A percentile compares a stretch with the other conserved stretches of the same genome.
Conservation (phyloP, 2,113 vertebrate genomes). For the Gila orcuttii region DNA sequence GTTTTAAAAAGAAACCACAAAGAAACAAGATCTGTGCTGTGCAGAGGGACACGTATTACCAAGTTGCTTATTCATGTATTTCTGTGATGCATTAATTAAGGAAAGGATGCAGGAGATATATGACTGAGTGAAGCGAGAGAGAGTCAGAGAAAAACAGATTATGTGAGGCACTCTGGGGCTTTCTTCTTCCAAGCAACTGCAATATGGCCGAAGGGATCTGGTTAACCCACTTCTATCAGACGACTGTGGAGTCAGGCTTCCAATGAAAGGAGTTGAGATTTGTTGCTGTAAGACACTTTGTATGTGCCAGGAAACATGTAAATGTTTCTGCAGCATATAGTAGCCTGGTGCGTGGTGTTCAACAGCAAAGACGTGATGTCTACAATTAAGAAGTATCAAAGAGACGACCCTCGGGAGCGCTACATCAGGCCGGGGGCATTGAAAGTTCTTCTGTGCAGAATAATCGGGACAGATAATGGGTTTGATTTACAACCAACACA, state of each 20-base stretch:
- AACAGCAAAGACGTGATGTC: slow-evolving; percentile 18
- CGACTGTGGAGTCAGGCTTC: slow-evolving; percentile 42
- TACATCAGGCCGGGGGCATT: slow-evolving; percentile 8
- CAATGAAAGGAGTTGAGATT: slow-evolving; percentile 52
- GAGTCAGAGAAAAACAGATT: slow-evolving; percentile 37
- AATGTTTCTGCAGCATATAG: slow-evolving; percentile 8
- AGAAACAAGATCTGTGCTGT: slow-evolving; percentile 13
- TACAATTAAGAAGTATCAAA: slow-evolving; percentile 26
- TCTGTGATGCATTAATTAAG: slow-evolving; percentile 52
- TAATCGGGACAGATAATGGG: not conserved
- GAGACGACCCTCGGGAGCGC: slow-evolving; percentile 3
- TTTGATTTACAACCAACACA: slow-evolving; percentile 1
- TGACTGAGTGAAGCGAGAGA: not conserved
- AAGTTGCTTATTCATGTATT: slow-evolving; percentile 51
- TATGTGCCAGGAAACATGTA: slow-evolving; percentile 23
- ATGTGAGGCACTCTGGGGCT: slow-evolving; percentile 49
- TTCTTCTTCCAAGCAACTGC: slow-evolving; percentile 58
- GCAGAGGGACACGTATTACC: slow-evolving; percentile 27
- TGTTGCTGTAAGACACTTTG: slow-evolving; percentile 33
- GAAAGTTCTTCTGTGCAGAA: not conserved
- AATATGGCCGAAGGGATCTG: slow-evolving; percentile 60
- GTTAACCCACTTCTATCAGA: slow-evolving; percentile 63
- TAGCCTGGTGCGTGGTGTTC: not conserved
- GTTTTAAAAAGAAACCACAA: slow-evolving; percentile 26
- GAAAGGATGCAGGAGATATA: slow-evolving; percentile 46